Evolutionary conservation across 2,888 invertebrate species (phyloP).

Genomic region (Lepidochrysops patricia): DNA sequence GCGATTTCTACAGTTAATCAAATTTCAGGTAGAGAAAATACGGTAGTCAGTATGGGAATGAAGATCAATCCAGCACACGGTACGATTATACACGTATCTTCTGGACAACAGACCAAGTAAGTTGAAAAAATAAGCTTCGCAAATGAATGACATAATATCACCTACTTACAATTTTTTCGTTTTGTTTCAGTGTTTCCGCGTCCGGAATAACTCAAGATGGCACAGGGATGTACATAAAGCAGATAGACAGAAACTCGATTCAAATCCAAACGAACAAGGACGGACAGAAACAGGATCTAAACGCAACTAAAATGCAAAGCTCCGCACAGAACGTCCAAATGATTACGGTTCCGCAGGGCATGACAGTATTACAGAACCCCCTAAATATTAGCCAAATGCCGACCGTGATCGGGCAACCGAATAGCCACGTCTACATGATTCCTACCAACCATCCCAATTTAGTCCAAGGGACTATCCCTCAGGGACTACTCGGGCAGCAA

Average conservation of each 20-base stretch:
- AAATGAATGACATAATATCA: not conserved
- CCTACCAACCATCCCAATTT: conserved; percentile 57
- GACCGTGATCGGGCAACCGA: conserved; percentile 53
- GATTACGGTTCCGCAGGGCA: conserved; percentile 65
- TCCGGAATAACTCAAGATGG: conserved; percentile 51
- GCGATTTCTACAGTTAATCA: conserved; percentile 4
- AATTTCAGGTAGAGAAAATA: conserved; percentile 57
- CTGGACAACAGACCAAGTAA: conserved; percentile 67
- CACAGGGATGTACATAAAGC: conserved; percentile 62
- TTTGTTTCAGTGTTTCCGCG: conserved; percentile 45
- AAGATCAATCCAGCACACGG: conserved; percentile 67
- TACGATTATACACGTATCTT: conserved; percentile 65
- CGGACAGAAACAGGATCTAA: conserved; percentile 52
- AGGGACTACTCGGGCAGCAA: conserved; percentile 53
- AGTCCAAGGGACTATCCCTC: conserved; percentile 47
- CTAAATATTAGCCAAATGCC: conserved; percentile 59
- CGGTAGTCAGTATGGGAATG: conserved; percentile 66
- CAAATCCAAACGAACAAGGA: conserved; percentile 61
- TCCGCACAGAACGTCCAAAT: conserved; percentile 61
- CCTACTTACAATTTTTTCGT: not conserved
- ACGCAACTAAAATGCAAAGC: conserved; percentile 48
- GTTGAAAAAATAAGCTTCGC: conserved; percentile 17
- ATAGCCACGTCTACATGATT: conserved; percentile 67
- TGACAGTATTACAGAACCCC: conserved; percentile 64
- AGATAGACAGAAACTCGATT: conserved; percentile 59